A percentile compares a stretch with the other conserved stretches of the same genome.
Evolutionary conservation across 2,113 vertebrate genomes (phyloP).

Genomic region (Takifugu flavidus): DNA sequence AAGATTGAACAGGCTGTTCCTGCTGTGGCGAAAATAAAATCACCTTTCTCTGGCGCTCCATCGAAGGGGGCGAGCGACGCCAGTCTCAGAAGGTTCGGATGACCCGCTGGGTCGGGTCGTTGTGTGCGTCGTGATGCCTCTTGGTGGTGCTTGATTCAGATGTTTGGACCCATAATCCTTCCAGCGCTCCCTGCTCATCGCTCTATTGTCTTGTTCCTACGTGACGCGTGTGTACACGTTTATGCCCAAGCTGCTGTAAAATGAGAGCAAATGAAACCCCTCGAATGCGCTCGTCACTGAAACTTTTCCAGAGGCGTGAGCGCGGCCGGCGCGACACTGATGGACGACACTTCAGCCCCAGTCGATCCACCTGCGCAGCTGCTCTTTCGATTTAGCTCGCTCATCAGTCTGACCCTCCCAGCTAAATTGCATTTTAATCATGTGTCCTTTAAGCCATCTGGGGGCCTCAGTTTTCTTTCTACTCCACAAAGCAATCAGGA

Average conservation of each 20-base stretch:
- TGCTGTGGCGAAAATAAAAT: conserved; percentile 46
- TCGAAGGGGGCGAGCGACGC: conserved; percentile 27
- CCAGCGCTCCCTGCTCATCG: conserved; percentile 16
- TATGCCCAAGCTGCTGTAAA: neutral
- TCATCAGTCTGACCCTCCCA: conserved; percentile 56
- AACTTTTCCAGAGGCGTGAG: conserved; percentile 17
- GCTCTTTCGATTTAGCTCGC: conserved; percentile 54
- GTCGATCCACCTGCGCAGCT: conserved; percentile 49
- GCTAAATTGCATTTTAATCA: conserved; percentile 71
- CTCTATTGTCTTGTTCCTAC: too few species aligned
- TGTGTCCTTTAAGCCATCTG: conserved; percentile 66
- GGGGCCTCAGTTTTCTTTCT: conserved; percentile 43
- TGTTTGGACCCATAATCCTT: conserved; percentile 44
- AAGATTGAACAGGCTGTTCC: conserved; percentile 51
- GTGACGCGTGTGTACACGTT: too few species aligned
- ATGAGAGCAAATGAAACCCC: neutral
- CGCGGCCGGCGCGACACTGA: conserved; percentile 15
- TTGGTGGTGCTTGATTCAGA: conserved; percentile 53
- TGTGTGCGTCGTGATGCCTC: conserved; percentile 40
- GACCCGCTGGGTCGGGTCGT: too few species aligned
- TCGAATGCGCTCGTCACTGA: conserved; percentile 6
- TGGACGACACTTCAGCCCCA: conserved; percentile 30
- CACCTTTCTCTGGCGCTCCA: conserved; percentile 38
- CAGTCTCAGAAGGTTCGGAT: conserved; percentile 5
- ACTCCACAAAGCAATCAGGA: conserved; percentile 42